Evolutionary conservation across 2,797 vertebrate genomes (phyloP), one percentile per base, ranked within the genome.

Genomic region (Gallirallus australis): DNA sequence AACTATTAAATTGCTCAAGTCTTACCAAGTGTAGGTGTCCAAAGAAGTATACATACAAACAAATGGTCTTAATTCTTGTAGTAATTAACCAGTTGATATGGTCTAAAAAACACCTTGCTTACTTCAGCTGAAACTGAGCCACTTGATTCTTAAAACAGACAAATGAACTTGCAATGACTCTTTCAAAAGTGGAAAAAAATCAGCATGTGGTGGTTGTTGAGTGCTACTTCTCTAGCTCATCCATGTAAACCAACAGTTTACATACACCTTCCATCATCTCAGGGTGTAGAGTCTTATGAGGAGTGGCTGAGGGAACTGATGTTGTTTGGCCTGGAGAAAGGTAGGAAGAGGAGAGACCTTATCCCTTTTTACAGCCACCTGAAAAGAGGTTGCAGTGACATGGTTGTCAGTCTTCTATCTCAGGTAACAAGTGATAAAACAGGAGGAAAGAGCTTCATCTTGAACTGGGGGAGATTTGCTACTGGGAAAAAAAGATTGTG

Each of bases 251-350:
- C 1, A 5, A 59, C 15, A 39, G 16, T 54, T 21, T 35, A 35
- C 12, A 57, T 56, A 39, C 2, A 11, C 3, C 23, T 81, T 42
- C 30, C 6, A 39, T 4, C 15, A 13, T n/a, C 31, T n/a, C 2
- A 2, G 3, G 5, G 9, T 28, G 20, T 31, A 28, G 20, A 64
- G 18, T 35, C 2, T 8, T 63, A 0, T 16, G 11, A 54, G 15
- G 10, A 68, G 7, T 0, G 0, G 1, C 13, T 63, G 37, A 89
- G 28, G 39, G 11, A 54, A 18, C 15, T 11, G 15, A 1, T 3
- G 14, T 30, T 45, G 18, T 28, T 77, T 28, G 33, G 6, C 2
- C 48, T 30, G 30, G 13, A 48, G 48, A 47, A 75, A 37, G 50
- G 27, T 20, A 54, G 8, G 11, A 1, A 42, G 0, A 66, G 16